Evolutionary conservation across 2,113 vertebrate species (phyloP).

Genomic region (Drymodes brunneopygia): DNA sequence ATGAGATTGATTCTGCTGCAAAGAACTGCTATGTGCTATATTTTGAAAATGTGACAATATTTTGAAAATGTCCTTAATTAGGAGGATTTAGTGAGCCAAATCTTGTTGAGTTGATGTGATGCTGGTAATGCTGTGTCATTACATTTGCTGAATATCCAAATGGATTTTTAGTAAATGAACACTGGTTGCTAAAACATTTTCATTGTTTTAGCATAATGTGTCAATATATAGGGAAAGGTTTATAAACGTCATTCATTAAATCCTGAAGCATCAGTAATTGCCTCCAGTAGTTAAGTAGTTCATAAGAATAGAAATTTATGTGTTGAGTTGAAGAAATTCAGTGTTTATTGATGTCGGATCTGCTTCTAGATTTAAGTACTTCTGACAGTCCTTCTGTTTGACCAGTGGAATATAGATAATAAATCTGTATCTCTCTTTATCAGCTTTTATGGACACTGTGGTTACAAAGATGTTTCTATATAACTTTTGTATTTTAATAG

Average conservation of each 20-base stretch:
- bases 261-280: not conserved
- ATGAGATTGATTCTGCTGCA: not conserved
- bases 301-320: not conserved
- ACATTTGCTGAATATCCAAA: not conserved
- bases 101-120: not conserved
- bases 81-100: not conserved
- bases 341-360: not conserved
- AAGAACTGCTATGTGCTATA: not conserved
- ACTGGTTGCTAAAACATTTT: not conserved
- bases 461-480: not conserved
- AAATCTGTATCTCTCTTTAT: not conserved
- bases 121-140: not conserved
- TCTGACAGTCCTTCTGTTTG: not conserved
- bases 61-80: not conserved
- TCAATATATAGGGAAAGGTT: not conserved
- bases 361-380: not conserved
- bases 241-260: not conserved
- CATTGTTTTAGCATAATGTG: not conserved
- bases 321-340: not conserved
- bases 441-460: not conserved
- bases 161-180: not conserved
- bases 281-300: not conserved
- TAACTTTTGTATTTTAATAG: slow-evolving; percentile 23
- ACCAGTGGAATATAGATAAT: not conserved
- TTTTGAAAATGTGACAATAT: not conserved